phyloP scores from a whole-genome alignment of 2,888 invertebrate genomes.

The Iphiclides podalirius region DNA sequence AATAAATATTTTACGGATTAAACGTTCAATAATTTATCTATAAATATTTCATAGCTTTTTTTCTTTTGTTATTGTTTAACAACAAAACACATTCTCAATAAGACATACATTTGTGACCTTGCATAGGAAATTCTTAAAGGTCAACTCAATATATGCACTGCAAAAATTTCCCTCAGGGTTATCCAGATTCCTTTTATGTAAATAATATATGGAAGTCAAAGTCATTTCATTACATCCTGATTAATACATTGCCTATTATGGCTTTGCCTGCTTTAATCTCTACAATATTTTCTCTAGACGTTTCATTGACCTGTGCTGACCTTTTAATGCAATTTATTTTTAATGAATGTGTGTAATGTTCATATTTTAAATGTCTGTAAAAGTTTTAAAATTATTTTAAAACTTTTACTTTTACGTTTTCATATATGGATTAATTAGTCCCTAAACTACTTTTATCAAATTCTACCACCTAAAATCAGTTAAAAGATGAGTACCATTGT shows the following conservation, averaged over 20 bases:
- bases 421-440: too few relatives aligned
- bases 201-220: slow-evolving; percentile 20
- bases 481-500: too few relatives aligned
- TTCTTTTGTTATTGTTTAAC: neutral
- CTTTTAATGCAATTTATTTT: neutral
- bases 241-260: slow-evolving; percentile 14
- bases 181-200: slow-evolving; percentile 49
- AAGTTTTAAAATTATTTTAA: too few relatives aligned
- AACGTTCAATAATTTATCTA: too few relatives aligned
- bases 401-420: too few relatives aligned
- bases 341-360: neutral
- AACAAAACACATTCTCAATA: neutral
- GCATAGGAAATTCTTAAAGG: slow-evolving; percentile 39
- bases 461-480: too few relatives aligned
- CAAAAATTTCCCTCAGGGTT: slow-evolving; percentile 53
- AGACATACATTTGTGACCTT: slow-evolving; percentile 33
- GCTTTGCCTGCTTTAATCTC: neutral
- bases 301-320: slow-evolving; percentile 3
- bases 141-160: slow-evolving; percentile 37
- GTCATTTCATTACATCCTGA: slow-evolving; percentile 23
- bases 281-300: neutral
- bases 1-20: too few relatives aligned
- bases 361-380: too few relatives aligned
- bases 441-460: too few relatives aligned
- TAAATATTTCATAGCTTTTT: too few relatives aligned